These are phyloP conservation scores for Fulmarus glacialis DNA, from an alignment of 2,113 vertebrate species.

Conservation along the genomic window DNA sequence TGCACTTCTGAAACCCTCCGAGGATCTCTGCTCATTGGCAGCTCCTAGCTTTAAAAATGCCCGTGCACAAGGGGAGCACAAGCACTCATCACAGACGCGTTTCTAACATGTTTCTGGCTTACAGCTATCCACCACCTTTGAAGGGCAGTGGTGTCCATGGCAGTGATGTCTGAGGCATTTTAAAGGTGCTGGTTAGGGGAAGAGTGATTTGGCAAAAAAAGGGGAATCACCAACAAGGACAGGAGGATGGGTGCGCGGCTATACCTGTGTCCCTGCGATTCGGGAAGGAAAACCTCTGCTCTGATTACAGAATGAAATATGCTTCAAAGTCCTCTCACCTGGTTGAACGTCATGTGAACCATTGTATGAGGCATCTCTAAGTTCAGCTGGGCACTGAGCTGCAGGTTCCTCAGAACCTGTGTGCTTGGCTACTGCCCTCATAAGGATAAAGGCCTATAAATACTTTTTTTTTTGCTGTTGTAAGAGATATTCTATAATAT, in stretches of 20 bases:
- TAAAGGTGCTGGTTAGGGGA: not conserved
- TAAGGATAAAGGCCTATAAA: not conserved
- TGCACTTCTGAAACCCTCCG: not conserved
- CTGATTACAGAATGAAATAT: not conserved
- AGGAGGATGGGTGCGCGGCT: not conserved
- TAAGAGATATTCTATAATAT: not conserved
- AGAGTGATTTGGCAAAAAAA: not conserved
- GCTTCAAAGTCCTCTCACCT: not conserved
- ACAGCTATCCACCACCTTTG: not conserved
- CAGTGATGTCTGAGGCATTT: not conserved
- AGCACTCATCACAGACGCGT: fast-evolving
- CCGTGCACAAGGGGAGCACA: not conserved
- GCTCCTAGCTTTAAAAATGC: not conserved
- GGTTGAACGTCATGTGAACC: not conserved
- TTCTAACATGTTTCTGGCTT: not conserved
- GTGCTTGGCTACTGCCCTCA: not conserved
- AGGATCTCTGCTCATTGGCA: not conserved
- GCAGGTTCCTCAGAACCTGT: not conserved
- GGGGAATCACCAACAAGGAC: not conserved
- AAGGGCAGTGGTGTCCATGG: fast-evolving
- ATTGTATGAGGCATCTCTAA: not conserved
- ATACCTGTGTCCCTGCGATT: not conserved
- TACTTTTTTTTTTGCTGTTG: fast-evolving
- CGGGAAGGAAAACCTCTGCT: not conserved
- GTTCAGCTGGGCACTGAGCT: not conserved